Base-by-base conservation (phyloP, 2,888 invertebrate species). In the Morpho deidamia region DNA sequence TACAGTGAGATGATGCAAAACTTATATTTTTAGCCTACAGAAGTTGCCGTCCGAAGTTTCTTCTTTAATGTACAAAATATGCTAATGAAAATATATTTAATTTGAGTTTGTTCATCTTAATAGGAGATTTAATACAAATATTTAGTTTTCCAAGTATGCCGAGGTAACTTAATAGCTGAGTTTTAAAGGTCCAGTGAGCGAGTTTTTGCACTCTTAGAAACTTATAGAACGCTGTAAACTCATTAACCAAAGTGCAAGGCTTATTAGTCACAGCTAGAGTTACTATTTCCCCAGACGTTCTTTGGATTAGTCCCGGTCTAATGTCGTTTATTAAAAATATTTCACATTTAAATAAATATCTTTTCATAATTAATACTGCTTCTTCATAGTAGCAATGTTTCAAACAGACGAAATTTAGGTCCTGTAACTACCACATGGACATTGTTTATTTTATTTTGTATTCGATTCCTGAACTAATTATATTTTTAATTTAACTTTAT, bases 221-320 rank as follows among this genome's bases (percentile, higher is more conserved):
- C 73, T 83, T 63, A 56, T 69, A 73, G 72, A 76, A 82, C 77
- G 83, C 78, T 78, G 78, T 80, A 79, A 84, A 84, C 84, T 86
- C 81, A 83, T 87, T 86, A 84, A 76, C 75, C 71, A 69, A 78
- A 82, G 83, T 81, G 79, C 76, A 73, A 68, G 68, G 76, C 78
- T 85, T 82, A 83, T 83, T 79, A 83, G 76, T 67, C 71, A 23
- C 10, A 5, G n/a, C 8, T 14, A 42, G 42, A 14, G 37, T 7
- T 11, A 42, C 48, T 34, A 48, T 48, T 4, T 9, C 8, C 9
- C n/a, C 23, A 5, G 68, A 72, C 71, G 33, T 51, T 35, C 42
- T 43, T 11, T 8, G 12, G 40, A 11, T 23, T 23, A 23, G 23
- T 23, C 23, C 23, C 5, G 23, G 23, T 23, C 23, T 23, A 23